Evolutionary conservation across 2,888 invertebrate genomes (phyloP).

Genomic region (Coronaproctus castanopsis): DNA sequence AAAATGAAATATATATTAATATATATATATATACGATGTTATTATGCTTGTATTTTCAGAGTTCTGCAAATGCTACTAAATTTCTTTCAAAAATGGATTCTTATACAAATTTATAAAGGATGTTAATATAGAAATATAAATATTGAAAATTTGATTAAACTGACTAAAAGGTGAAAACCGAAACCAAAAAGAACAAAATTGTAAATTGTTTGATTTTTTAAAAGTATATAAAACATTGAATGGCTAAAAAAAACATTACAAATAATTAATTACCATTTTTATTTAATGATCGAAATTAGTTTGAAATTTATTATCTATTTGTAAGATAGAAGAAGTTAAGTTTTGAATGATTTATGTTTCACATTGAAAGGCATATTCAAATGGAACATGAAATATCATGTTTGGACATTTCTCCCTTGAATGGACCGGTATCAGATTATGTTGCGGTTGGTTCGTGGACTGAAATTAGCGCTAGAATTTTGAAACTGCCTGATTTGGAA

Average conservation of each 20-base stretch:
- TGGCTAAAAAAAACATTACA: background rate
- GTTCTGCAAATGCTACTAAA: too few relatives aligned
- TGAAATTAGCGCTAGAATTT: conserved; percentile 76
- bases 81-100: too few relatives aligned
- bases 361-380: conserved; percentile 43
- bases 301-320: background rate
- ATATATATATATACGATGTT: too few relatives aligned
- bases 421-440: conserved; percentile 41
- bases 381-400: conserved; percentile 92
- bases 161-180: too few relatives aligned
- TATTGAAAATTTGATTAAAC: too few relatives aligned
- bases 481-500: conserved; percentile 57
- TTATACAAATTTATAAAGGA: too few relatives aligned
- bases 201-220: too few relatives aligned
- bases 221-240: background rate
- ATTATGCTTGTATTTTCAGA: too few relatives aligned
- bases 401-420: conserved; percentile 67
- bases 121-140: too few relatives aligned
- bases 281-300: background rate
- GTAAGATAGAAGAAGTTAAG: background rate
- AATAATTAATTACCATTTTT: background rate
- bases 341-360: too few relatives aligned
- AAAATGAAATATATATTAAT: too few relatives aligned
- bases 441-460: conserved; percentile 94
- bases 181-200: too few relatives aligned